Percentiles rank a stretch among this genome's conserved stretches.
phyloP scores from a whole-genome alignment of 2,113 vertebrate species.

The Lucifuga dentata region DNA sequence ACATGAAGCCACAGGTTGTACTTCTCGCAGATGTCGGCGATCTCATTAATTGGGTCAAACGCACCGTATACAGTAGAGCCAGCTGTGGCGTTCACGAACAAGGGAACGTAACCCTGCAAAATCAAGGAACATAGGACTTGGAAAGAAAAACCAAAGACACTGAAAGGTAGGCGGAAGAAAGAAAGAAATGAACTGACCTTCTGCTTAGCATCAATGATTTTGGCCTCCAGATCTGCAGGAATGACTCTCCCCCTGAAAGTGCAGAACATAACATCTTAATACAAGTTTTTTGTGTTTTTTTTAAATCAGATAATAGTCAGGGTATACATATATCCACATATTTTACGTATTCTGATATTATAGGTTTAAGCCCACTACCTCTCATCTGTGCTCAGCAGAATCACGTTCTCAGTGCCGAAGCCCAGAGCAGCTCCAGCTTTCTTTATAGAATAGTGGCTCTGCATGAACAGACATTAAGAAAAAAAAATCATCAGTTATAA shows the following conservation, averaged over 20 bases:
- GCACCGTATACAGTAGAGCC: slow-evolving; percentile 97
- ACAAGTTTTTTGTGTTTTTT: not conserved
- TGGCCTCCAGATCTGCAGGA: slow-evolving; percentile 96
- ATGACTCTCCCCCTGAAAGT: slow-evolving; percentile 94
- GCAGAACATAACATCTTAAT: not conserved
- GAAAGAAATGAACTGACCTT: slow-evolving; percentile 84
- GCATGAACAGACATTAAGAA: slow-evolving; percentile 53
- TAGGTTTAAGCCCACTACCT: slow-evolving; percentile 77
- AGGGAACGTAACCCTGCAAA: slow-evolving; percentile 89
- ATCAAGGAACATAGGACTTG: not conserved
- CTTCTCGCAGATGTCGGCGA: slow-evolving; percentile 98
- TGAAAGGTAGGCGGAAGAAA: not conserved
- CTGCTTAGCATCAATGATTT: slow-evolving; percentile 95
- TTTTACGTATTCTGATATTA: not conserved
- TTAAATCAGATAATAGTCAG: too few species aligned
- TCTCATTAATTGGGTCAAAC: slow-evolving; percentile 97
- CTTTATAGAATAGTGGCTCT: slow-evolving; percentile 99
- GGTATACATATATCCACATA: not conserved
- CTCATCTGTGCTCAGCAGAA: slow-evolving; percentile 96
- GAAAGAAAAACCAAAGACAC: not conserved
- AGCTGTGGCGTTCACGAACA: slow-evolving; percentile 96
- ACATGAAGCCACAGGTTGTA: slow-evolving; percentile 98
- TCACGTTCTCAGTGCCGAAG: slow-evolving; percentile 95
- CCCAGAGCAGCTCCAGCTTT: slow-evolving; percentile 97
- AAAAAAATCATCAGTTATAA: not conserved